Evolutionary conservation across 1,140 invertebrate species (phyloP), one percentile per base, ranked within the genome.

Genomic region (Diploscapter pachys): DNA sequence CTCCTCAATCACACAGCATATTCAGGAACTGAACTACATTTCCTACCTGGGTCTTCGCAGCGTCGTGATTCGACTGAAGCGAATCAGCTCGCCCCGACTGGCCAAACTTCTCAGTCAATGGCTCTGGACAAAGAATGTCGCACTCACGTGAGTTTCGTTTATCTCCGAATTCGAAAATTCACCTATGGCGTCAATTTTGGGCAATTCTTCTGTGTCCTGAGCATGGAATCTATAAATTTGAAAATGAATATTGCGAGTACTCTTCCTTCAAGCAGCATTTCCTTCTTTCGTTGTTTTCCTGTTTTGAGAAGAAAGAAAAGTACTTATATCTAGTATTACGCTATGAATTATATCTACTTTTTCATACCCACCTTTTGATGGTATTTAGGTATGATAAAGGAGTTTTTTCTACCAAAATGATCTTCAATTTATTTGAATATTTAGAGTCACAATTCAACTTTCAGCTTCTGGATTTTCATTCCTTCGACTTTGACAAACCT

Each of bases 391-490:
- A 31, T 59, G 57, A 11, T 11, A 59, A 31, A 11, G 57, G 31
- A 59, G 9, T 52, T 68, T 68, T 48, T 5, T 54, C 51, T 68
- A 6, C 53, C 6, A 51, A 31, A 31, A 31, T 31, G 31, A 31
- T 31, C 31, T 31, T 31, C 31, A 31, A 31, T 31, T 31, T 31
- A 31, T 31, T 31, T 31, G 31, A 31, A 31, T 31, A 31, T 31
- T 31, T 31, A 31, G 31, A 31, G 31, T 31, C 31, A 31, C 31
- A 31, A 31, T 53, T 9, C 48, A 51, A 4, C 54, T 73, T 78
- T 55, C 55, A 81, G 81, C 8, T 78, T 83, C 55, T 84, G 81
- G 81, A 72, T 83, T 8, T 53, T 84, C 54, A 13, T 84, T 11
- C 81, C 79, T 4, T 75, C 79, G 5, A 69, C 78, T 52, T 11